Evolutionary conservation across 2,113 vertebrate genomes (phyloP), one percentile per base, ranked within the genome.

Genomic region (Phyllostomus discolor): DNA sequence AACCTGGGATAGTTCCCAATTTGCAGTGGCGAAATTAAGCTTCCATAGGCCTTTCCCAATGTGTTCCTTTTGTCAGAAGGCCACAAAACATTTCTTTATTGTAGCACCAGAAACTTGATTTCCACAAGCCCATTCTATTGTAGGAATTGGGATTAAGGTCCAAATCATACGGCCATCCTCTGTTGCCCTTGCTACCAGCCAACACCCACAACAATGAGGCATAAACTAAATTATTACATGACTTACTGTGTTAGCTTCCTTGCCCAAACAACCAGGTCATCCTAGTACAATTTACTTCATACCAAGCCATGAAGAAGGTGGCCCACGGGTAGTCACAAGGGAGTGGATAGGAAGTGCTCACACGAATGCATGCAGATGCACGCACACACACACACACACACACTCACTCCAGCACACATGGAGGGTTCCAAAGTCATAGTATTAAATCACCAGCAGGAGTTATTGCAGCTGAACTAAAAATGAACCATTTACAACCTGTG

Each of bases 381-480:
- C n/a, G 1, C 41, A 7, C 57, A 64, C 62, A 46, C 48, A 7
- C 57, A 64, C 62, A 46, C 48, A 46, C 59, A 33, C 16, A 17
- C 66, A 38, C 69, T 48, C 66, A 88, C n/a, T n/a, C 70, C 38
- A 11, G 57, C 38, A 81, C 26, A 67, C 41, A 33, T 2, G 19
- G 81, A 84, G 89, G 59, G 57, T 59, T 93, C 78, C 89, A 78
- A 94, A 90, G 88, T 75, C 76, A 88, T 35, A 48, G 54, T 4
- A 69, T 81, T 76, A 96, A 83, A 67, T 93, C 91, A 76, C 46
- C 79, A 93, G 93, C 48, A 87, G 88, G 54, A 96, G 57, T 95
- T 82, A 86, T 19, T 87, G 75, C 91, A 93, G 90, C 75, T 96
- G 72, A 96, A 96, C 92, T 94, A 78, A 96, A 97, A 90, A 67